phyloP scores from a whole-genome alignment of 2,113 vertebrate species.

The Leptobrachium ailaonicum region DNA sequence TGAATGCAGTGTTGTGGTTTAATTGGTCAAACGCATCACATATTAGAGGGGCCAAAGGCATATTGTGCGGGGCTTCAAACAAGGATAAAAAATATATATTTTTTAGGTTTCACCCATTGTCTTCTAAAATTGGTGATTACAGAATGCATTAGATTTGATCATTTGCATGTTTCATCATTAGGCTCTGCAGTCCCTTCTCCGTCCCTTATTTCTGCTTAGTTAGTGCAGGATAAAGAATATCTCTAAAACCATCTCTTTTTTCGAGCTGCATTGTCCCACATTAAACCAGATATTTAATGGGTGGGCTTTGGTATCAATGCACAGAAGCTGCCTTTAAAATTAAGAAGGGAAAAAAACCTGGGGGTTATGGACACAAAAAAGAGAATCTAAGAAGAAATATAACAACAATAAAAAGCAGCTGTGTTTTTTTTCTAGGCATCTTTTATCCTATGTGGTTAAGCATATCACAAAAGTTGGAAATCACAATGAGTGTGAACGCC shows the following conservation, averaged over 20 bases:
- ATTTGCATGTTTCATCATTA: slow-evolving; percentile 16
- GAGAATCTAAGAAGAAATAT: neutral
- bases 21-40: too few species aligned
- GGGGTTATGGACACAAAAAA: neutral
- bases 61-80: too few species aligned
- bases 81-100: neutral
- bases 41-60: too few species aligned
- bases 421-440: slow-evolving; percentile 13
- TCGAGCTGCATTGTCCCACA: slow-evolving; percentile 34
- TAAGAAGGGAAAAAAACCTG: slow-evolving; percentile 3
- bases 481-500: slow-evolving; percentile 24
- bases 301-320: slow-evolving; percentile 41
- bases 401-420: slow-evolving; percentile 13
- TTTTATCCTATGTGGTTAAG: slow-evolving; percentile 9
- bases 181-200: neutral
- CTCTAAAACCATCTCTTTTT: slow-evolving; percentile 20
- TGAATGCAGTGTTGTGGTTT: too few species aligned
- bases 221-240: slow-evolving; percentile 9
- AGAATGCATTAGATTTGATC: neutral
- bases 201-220: slow-evolving; percentile 20
- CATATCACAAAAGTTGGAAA: slow-evolving; percentile 24
- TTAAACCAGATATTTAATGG: slow-evolving; percentile 34
- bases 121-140: slow-evolving; percentile 4
- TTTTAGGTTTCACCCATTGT: neutral
- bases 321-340: slow-evolving; percentile 30